Evolutionary conservation across 2,113 vertebrate species (phyloP).

Genomic region (Danionella cerebrum): DNA sequence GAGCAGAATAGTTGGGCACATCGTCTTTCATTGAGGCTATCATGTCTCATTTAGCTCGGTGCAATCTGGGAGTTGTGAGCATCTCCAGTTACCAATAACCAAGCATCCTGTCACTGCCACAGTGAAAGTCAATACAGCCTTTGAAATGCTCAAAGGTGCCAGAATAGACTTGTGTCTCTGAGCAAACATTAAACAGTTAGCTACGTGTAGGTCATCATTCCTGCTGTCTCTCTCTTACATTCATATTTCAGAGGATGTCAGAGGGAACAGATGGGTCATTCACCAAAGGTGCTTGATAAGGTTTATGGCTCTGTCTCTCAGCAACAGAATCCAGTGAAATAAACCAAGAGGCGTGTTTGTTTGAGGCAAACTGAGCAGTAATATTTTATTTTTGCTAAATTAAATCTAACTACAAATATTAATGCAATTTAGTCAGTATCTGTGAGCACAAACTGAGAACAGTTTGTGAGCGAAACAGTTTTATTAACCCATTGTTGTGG

Average conservation of each 20-base stretch:
- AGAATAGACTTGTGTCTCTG: constrained; percentile 6
- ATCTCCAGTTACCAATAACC: constrained; percentile 29
- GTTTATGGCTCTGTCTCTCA: constrained; percentile 54
- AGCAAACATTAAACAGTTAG: constrained; percentile 17
- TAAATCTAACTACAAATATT: too few species aligned
- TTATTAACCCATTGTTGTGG: constrained; percentile 20
- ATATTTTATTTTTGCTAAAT: too few species aligned
- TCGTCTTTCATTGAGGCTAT: constrained; percentile 31
- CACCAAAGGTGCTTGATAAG: constrained; percentile 46
- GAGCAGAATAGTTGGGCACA: constrained; percentile 23
- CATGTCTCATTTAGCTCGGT: constrained; percentile 19
- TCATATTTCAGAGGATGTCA: constrained; percentile 11
- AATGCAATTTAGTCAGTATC: too few species aligned
- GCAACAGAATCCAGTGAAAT: constrained; percentile 51
- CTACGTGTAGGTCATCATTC: neutral
- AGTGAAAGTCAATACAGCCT: constrained; percentile 30
- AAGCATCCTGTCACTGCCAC: constrained; percentile 8
- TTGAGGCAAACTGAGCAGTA: constrained; percentile 49
- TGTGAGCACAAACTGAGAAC: too few species aligned
- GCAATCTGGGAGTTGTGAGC: constrained; percentile 13
- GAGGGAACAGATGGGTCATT: constrained; percentile 53
- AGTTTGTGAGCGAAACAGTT: too few species aligned
- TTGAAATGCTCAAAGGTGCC: constrained; percentile 7
- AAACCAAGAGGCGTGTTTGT: constrained; percentile 41
- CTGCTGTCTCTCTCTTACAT: neutral